Evolutionary conservation across 2,888 invertebrate genomes (phyloP), one percentile per base, ranked within the genome.

Genomic region (Temnothorax ravouxi): DNA sequence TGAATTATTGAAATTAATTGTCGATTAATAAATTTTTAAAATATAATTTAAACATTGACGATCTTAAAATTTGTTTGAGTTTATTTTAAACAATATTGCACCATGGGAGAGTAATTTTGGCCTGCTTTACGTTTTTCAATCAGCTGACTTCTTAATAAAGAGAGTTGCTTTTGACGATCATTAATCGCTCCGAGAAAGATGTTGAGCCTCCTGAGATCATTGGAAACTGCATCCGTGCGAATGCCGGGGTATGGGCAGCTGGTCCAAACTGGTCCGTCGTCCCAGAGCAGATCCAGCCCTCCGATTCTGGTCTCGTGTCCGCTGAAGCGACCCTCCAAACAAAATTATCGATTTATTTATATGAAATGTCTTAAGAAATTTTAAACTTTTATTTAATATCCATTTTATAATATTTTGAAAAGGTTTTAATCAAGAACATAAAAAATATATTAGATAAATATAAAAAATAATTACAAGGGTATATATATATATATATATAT

Each of bases 261-360:
- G 67, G 84, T 91, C 88, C 91, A 92, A 0, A 96, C 95, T 0
- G 96, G 96, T 0, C 95, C 96, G 87, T 96, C 96, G 90, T 96
- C 95, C 95, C 96, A 96, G 25, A 96, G 93, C 34, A 96, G 92
- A 92, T 96, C 96, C 93, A 96, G 96, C 2, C 96, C 96, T 18
- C 96, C 96, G 18, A 96, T 94, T 80, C 96, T 93, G 75, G 95
- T 95, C 91, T 96, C 96, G 67, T 94, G 95, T 1, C 96, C 96
- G 5, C 95, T 95, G 84, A 96, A 93, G 84, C 95, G 95, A 75
- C 94, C 94, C 91, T 79, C 18, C 59, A 18, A 47, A 47, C 13
- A 47, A 18, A 59, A 59, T 72, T 79, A 71, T 71, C 52, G 25
- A 77, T 52, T 77, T 67, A 77, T 69, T 69, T 67, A 21, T 56